phyloP scores from a whole-genome alignment of 2,888 invertebrate genomes.

The Psylliodes chrysocephalus region DNA sequence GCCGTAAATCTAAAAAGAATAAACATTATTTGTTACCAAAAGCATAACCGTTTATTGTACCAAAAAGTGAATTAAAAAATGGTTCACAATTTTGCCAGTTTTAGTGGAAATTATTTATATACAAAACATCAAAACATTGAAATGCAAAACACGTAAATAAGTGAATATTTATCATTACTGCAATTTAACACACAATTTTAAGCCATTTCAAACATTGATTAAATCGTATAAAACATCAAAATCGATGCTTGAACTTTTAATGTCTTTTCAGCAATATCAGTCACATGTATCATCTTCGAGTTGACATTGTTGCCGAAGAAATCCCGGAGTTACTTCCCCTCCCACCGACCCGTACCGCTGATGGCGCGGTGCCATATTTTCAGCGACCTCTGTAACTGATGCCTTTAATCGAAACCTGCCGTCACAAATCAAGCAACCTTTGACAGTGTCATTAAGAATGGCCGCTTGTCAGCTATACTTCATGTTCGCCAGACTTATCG shows the following conservation, averaged over 20 bases:
- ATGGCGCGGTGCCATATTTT: slow-evolving; percentile 60
- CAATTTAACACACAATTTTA: too few species aligned
- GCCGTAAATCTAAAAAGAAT: too few species aligned
- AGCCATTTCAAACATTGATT: too few species aligned
- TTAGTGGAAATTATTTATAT: too few species aligned
- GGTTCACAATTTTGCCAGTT: too few species aligned
- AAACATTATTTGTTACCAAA: too few species aligned
- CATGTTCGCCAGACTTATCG: slow-evolving; percentile 57
- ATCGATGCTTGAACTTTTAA: neutral
- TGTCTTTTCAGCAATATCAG: slow-evolving; percentile 14
- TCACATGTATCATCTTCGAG: slow-evolving; percentile 38
- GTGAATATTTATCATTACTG: too few species aligned
- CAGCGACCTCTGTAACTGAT: slow-evolving; percentile 63
- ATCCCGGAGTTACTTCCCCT: neutral
- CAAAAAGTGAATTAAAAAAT: too few species aligned
- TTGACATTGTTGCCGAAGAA: slow-evolving; percentile 28
- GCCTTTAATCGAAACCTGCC: slow-evolving; percentile 64
- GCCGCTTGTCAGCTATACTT: slow-evolving; percentile 63
- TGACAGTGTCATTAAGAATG: slow-evolving; percentile 65
- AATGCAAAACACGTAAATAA: too few species aligned
- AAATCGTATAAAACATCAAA: too few species aligned
- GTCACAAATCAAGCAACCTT: slow-evolving; percentile 65
- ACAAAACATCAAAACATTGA: too few species aligned
- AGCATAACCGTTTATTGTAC: too few species aligned
- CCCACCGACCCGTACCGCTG: slow-evolving; percentile 8